Conservation (phyloP, 2,113 vertebrate genomes). For the Loxodonta africana region DNA sequence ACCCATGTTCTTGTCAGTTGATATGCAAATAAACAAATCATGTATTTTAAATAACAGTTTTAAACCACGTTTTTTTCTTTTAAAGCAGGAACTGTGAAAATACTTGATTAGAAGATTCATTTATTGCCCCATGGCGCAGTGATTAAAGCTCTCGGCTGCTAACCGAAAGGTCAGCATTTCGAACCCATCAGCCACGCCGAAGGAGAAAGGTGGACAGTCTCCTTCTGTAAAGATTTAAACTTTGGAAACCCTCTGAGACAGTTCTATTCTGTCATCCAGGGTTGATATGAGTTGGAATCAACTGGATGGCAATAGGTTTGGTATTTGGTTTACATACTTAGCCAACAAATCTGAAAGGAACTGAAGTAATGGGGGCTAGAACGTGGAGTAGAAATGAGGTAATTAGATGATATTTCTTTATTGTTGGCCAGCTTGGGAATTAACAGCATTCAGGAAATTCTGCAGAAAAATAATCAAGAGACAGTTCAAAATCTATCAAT, state of each 20-base stretch:
- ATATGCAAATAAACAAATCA: conserved; percentile 7
- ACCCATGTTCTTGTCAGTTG: not conserved
- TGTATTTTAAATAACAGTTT: not conserved
- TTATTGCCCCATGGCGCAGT: not conserved
- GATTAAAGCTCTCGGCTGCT: no score
- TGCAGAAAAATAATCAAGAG: not conserved
- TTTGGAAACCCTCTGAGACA: no score
- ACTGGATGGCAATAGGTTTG: not conserved
- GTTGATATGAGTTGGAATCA: not conserved
- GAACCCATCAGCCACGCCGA: no score
- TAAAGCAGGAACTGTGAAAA: not conserved
- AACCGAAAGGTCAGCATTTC: no score
- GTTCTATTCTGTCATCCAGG: no score
- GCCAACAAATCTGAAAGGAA: not conserved
- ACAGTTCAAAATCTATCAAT: not conserved
- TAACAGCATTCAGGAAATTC: not conserved
- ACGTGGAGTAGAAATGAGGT: not conserved
- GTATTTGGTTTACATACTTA: not conserved
- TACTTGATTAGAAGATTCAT: not conserved
- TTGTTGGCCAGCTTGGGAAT: not conserved
- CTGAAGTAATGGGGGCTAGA: not conserved
- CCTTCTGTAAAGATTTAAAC: no score
- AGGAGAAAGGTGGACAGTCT: no score
- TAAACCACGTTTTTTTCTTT: not conserved
- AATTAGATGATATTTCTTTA: not conserved